Evolutionary conservation across 2,113 vertebrate genomes (phyloP), one percentile per base, ranked within the genome.

Genomic region (Anas platyrhynchos): DNA sequence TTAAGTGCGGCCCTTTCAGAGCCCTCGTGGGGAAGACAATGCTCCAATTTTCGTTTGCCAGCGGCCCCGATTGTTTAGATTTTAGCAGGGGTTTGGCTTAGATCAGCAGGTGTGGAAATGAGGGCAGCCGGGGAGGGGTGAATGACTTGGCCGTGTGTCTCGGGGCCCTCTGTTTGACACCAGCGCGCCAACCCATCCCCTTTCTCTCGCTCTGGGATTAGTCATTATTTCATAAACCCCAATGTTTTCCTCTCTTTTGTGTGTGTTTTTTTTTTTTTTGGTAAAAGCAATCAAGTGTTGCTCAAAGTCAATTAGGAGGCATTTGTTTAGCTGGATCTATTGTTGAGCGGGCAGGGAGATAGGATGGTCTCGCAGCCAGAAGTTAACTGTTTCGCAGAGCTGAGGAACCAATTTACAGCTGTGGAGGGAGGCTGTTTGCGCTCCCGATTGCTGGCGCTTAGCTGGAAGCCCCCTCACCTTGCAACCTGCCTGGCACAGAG

Each of bases 91-190:
- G 93, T 94, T 96, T 95, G 97, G 96, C 96, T 97, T 96, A 96
- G 92, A 96, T 93, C 97, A 97, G 97, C 94, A 98, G 97, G 96
- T 97, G 94, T 95, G 92, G 96, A 97, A 98, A 97, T 97, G 97
- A 97, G 95, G 94, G 84, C 95, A 94, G 89, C 86, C 97, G 94
- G 92, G 94, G 88, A 85, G 72, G 89, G 86, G 96, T 96, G 90
- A 95, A 83, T 94, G 87, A 78, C 91, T 93, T 91, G 86, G 91
- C 89, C 29, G 7, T 89, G 93, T 97, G 90, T 97, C 96, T 95
- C 96, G 90, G 80, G 89, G 90, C 87, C 92, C 89, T 94, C 95
- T 94, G 91, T 94, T 96, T 96, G 95, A 97, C 94, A 91, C 91
- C 90, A 95, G 65, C 55, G 71, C 90, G 96, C 83, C 78, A 91